These are phyloP conservation scores for Caenorhabditis inopinata DNA, from an alignment of 1,140 invertebrate genomes.

Conservation along the genomic window DNA sequence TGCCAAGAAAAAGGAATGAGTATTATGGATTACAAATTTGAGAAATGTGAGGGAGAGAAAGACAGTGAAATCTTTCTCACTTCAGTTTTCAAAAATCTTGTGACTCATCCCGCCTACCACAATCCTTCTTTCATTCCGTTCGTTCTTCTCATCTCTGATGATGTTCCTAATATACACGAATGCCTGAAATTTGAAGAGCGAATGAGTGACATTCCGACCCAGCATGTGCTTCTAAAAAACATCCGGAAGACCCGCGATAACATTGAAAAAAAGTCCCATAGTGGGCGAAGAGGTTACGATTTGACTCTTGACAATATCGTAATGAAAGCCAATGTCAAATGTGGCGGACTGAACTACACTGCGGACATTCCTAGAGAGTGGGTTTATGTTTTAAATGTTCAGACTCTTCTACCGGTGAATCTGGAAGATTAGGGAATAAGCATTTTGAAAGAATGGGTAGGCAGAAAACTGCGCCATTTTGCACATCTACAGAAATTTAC, in stretches of 20 bases:
- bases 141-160: conserved; percentile 5
- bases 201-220: conserved; percentile 10
- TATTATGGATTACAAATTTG: not conserved
- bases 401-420: no score
- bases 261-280: not conserved
- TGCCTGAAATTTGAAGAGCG: conserved; percentile 27
- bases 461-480: no score
- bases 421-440: no score
- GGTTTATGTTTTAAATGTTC: not conserved
- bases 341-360: conserved; percentile 16
- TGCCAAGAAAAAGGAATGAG: not conserved
- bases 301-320: conserved; percentile 27
- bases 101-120: not conserved
- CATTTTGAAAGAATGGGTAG: no score
- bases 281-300: not conserved
- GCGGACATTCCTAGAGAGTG: not conserved
- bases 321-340: conserved; percentile 17
- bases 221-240: not conserved
- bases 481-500: no score
- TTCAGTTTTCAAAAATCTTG: conserved; percentile 11
- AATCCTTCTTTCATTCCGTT: not conserved
- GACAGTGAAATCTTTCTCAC: not conserved
- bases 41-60: not conserved
- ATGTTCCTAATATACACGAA: not conserved
- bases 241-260: not conserved